phyloP scores from a whole-genome alignment of 2,113 vertebrate species.

The Tragelaphus buxtoni region DNA sequence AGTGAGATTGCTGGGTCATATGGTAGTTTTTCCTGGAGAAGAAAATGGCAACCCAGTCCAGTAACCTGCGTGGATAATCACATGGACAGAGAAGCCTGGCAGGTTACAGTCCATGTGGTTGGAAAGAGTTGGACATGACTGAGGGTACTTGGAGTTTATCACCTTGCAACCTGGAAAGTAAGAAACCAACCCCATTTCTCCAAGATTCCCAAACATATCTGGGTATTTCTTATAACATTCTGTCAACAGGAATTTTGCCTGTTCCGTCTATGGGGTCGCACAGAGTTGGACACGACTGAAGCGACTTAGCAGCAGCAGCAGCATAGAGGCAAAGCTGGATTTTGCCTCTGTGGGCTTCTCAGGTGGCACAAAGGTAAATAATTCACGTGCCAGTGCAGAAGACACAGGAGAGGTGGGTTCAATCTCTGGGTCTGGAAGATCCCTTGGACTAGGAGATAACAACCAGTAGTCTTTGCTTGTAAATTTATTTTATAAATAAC shows the following conservation, averaged over 20 bases:
- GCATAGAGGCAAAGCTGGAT: background rate
- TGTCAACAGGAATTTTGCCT: background rate
- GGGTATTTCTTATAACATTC: background rate
- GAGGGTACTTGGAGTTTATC: background rate
- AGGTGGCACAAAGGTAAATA: too few species aligned
- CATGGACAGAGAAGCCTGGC: too few species aligned
- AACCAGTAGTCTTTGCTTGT: background rate
- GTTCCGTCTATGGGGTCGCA: too few species aligned
- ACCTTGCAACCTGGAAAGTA: background rate
- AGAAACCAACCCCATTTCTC: background rate
- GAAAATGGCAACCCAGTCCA: too few species aligned
- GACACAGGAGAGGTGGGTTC: background rate
- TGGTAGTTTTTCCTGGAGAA: too few species aligned
- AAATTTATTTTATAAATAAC: background rate
- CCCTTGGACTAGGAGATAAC: background rate
- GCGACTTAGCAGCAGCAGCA: too few species aligned
- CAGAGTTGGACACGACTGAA: too few species aligned
- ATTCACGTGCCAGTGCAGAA: too few species aligned
- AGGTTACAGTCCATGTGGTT: too few species aligned
- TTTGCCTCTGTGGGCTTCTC: background rate
- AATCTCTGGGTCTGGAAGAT: background rate
- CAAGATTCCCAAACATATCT: background rate
- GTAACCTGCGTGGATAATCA: too few species aligned
- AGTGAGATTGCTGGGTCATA: too few species aligned
- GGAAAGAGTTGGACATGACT: background rate